Percentiles rank a stretch among this genome's conserved stretches.
Evolutionary conservation across 2,888 invertebrate genomes (phyloP).

Genomic region (Brachynemurus nebulosus): DNA sequence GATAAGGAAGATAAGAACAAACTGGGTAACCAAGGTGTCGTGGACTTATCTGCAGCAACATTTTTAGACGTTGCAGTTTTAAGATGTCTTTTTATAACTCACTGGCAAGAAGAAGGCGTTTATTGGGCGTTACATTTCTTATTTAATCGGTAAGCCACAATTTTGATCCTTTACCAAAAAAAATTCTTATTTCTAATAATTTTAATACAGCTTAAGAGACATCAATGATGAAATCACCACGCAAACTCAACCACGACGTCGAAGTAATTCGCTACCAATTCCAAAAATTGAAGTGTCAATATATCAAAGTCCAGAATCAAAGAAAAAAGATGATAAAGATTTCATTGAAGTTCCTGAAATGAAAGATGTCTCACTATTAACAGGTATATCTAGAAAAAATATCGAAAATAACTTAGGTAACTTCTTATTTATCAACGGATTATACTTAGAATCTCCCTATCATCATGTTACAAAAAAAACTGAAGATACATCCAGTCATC

Average conservation of each 20-base stretch:
- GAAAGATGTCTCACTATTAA: conserved; percentile 48
- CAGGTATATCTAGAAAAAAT: conserved; percentile 34
- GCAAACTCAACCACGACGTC: conserved; percentile 64
- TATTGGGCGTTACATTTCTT: conserved; percentile 92
- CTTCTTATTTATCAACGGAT: too few species aligned
- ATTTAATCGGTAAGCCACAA: conserved; percentile 58
- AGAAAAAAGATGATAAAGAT: conserved; percentile 54
- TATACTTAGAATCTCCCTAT: conserved; percentile 33
- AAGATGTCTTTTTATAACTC: conserved; percentile 86
- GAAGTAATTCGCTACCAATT: conserved; percentile 87
- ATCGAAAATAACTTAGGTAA: too few species aligned
- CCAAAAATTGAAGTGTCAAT: conserved; percentile 84
- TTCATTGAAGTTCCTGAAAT: conserved; percentile 66
- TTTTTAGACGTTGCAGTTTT: conserved; percentile 94
- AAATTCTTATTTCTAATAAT: neutral
- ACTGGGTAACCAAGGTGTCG: conserved; percentile 16
- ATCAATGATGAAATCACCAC: conserved; percentile 72
- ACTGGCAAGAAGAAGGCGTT: conserved; percentile 97
- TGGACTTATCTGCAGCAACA: conserved; percentile 71
- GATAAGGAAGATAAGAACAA: conserved; percentile 21
- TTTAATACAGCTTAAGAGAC: conserved; percentile 56
- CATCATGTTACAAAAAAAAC: conserved; percentile 28
- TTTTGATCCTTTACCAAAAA: neutral
- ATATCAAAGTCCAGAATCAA: conserved; percentile 62
- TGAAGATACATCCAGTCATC: conserved; percentile 31